Percentiles rank a stretch among this genome's conserved stretches.
These are phyloP conservation scores for Naja naja DNA, from an alignment of 2,113 vertebrate species.

Conservation along the genomic window DNA sequence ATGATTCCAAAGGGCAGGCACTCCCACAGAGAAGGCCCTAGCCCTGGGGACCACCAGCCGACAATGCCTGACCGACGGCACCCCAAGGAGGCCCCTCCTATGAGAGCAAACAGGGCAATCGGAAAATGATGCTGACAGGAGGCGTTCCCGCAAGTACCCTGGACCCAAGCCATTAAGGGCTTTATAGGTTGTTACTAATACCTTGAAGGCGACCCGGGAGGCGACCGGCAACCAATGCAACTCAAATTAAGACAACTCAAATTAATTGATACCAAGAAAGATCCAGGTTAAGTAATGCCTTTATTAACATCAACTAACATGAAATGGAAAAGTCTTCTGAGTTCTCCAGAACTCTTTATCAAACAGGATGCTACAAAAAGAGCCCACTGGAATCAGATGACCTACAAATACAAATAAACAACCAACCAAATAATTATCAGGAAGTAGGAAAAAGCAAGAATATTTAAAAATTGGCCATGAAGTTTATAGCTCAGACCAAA, in stretches of 20 bases:
- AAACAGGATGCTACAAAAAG: neutral
- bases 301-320: neutral
- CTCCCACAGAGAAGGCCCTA: too few species aligned
- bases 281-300: neutral
- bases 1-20: too few species aligned
- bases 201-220: too few species aligned
- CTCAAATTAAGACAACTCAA: neutral
- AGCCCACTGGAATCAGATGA: neutral
- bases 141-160: too few species aligned
- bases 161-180: too few species aligned
- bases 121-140: too few species aligned
- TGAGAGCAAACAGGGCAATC: too few species aligned
- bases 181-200: too few species aligned
- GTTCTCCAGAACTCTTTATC: neutral
- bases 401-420: neutral
- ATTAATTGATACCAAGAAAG: neutral
- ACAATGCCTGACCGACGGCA: too few species aligned
- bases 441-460: neutral
- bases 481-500: neutral
- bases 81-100: too few species aligned
- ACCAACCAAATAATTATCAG: neutral
- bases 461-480: neutral
- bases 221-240: too few species aligned
- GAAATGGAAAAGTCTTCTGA: neutral
- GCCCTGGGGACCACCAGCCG: too few species aligned